phyloP scores from a whole-genome alignment of 2,797 vertebrate species.

The Sebastes iracundus region DNA sequence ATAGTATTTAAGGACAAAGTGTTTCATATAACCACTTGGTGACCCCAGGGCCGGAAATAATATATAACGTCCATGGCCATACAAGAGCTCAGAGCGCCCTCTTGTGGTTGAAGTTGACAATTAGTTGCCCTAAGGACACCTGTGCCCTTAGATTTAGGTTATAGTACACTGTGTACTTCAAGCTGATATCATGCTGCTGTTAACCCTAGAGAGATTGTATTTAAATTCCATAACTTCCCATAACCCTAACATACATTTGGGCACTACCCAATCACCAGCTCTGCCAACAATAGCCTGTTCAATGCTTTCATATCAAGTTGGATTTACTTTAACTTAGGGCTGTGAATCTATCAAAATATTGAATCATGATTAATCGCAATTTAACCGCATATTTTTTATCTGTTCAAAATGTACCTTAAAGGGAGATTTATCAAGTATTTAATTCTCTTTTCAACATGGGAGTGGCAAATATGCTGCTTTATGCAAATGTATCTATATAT shows the following conservation, averaged over 20 bases:
- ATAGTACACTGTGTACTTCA: neutral
- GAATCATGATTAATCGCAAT: too few relatives aligned
- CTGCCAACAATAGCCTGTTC: neutral
- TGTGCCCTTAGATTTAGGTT: neutral
- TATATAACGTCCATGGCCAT: neutral
- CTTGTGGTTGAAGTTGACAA: conserved; percentile 49
- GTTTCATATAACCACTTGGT: neutral
- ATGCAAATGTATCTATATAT: too few relatives aligned
- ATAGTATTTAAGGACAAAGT: neutral
- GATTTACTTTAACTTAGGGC: neutral
- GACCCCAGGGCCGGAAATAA: neutral
- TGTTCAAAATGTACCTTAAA: too few relatives aligned
- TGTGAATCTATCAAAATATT: too few relatives aligned
- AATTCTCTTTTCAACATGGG: too few relatives aligned
- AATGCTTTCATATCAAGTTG: neutral
- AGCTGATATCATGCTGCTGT: neutral
- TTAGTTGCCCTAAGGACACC: neutral
- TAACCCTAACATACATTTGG: neutral
- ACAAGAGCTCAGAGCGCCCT: conserved; percentile 33
- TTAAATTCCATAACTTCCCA: neutral
- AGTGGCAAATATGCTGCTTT: too few relatives aligned
- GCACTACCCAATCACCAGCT: neutral
- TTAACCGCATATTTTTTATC: too few relatives aligned
- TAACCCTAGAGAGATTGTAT: neutral
- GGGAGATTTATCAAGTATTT: too few relatives aligned